Percentiles rank a stretch among this genome's conserved stretches.
Conservation (phyloP, 2,888 invertebrate genomes). For the Corbicula japonica region DNA sequence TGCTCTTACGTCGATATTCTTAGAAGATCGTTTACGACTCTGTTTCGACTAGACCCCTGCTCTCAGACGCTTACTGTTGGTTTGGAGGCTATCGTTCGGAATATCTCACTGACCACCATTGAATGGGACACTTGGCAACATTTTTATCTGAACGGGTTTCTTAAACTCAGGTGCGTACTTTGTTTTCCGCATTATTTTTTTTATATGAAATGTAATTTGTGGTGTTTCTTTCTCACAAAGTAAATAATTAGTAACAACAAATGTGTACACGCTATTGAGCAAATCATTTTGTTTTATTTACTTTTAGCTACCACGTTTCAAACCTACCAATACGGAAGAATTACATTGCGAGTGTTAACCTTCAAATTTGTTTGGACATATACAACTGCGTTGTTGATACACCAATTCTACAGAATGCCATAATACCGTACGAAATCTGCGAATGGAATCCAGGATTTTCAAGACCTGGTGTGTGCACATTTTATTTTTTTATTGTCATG, state of each 20-base stretch:
- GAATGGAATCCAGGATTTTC: slow-evolving; percentile 29
- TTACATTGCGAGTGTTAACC: slow-evolving; percentile 37
- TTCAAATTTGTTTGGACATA: slow-evolving; percentile 54
- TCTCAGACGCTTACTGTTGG: slow-evolving; percentile 51
- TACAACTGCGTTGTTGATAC: slow-evolving; percentile 3
- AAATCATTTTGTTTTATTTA: not conserved
- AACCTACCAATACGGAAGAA: slow-evolving; percentile 35
- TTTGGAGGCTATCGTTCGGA: slow-evolving; percentile 56
- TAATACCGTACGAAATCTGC: slow-evolving; percentile 29
- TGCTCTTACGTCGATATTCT: slow-evolving; percentile 55
- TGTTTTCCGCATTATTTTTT: not conserved
- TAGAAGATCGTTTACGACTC: slow-evolving; percentile 49
- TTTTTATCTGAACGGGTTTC: slow-evolving; percentile 52
- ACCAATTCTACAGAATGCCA: slow-evolving; percentile 17
- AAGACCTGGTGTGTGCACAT: slow-evolving; percentile 1
- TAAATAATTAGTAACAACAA: not conserved
- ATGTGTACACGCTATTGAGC: not conserved
- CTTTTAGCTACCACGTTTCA: slow-evolving; percentile 46
- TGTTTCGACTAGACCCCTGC: slow-evolving; percentile 61
- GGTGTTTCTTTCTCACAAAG: no score
- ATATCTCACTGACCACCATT: slow-evolving; percentile 58
- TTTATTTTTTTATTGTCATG: not conserved
- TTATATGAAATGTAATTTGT: not conserved
- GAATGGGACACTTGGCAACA: slow-evolving; percentile 62
- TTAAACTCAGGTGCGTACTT: slow-evolving; percentile 58